A percentile compares a stretch with the other conserved stretches of the same genome.
These are phyloP conservation scores for Myripristis murdjan DNA, from an alignment of 2,797 vertebrate genomes.

Conservation along the genomic window DNA sequence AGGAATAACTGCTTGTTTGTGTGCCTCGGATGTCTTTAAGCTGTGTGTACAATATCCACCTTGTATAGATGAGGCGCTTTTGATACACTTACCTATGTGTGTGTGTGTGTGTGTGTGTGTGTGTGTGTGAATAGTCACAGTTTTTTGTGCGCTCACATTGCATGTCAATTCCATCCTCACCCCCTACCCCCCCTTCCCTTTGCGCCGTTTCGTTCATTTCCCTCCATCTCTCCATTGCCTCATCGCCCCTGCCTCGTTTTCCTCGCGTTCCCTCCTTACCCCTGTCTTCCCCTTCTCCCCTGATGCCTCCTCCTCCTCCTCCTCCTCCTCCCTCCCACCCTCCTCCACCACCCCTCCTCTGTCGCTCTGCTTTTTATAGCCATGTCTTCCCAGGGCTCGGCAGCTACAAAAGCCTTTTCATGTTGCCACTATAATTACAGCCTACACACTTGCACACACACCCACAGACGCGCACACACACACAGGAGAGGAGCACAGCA, in stretches of 20 bases:
- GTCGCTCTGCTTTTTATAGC: slow-evolving; percentile 88
- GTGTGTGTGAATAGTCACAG: slow-evolving; percentile 11
- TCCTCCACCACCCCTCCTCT: slow-evolving; percentile 71
- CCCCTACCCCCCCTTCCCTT: slow-evolving; percentile 6
- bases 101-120: background rate
- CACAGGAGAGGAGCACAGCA: slow-evolving; percentile 44
- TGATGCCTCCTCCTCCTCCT: slow-evolving; percentile 23
- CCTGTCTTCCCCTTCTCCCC: slow-evolving; percentile 51
- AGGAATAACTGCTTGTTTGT: slow-evolving; percentile 71
- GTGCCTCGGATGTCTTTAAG: slow-evolving; percentile 52
- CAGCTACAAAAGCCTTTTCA: slow-evolving; percentile 83
- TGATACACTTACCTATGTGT: background rate
- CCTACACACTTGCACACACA: slow-evolving; percentile 64
- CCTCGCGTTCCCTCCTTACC: slow-evolving; percentile 50
- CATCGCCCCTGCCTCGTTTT: slow-evolving; percentile 41
- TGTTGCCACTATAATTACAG: slow-evolving; percentile 84
- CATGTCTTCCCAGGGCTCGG: slow-evolving; percentile 80
- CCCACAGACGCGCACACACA: slow-evolving; percentile 10
- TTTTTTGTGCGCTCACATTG: slow-evolving; percentile 21
- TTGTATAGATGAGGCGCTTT: slow-evolving; percentile 52
- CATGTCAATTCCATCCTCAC: slow-evolving; percentile 47
- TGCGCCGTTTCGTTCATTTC: slow-evolving; percentile 32
- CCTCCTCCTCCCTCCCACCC: slow-evolving; percentile 41
- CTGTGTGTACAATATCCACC: slow-evolving; percentile 26
- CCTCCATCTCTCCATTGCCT: slow-evolving; percentile 42